Conservation (phyloP, 2,113 vertebrate species). For the Melanerpes formicivorus region DNA sequence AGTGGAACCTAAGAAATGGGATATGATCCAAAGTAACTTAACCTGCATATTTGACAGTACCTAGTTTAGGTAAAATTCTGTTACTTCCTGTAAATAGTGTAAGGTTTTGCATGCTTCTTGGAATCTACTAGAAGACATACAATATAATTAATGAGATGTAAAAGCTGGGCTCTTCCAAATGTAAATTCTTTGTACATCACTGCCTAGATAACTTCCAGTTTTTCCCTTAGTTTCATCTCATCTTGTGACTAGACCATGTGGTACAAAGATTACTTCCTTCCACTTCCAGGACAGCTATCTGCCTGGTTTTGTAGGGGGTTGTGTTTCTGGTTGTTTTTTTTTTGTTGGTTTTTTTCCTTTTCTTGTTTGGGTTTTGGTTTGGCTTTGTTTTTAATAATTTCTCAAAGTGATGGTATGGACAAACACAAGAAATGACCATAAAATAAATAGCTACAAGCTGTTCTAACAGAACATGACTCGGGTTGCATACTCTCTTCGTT, state of each 20-base stretch:
- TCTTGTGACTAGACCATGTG: not conserved
- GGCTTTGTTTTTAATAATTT: not conserved
- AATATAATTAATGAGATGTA: not conserved
- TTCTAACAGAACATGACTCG: not conserved
- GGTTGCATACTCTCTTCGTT: not conserved
- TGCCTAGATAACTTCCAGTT: not conserved
- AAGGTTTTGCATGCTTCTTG: not conserved
- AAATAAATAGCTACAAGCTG: not conserved
- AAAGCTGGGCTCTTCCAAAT: not conserved
- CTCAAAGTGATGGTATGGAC: not conserved
- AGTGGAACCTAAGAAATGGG: not conserved
- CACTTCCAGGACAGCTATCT: not conserved
- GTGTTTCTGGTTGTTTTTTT: no score
- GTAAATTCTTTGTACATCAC: not conserved
- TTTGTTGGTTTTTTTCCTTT: no score
- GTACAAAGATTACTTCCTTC: not conserved
- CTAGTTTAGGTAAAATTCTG: not conserved
- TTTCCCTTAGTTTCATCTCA: not conserved
- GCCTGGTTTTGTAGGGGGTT: no score
- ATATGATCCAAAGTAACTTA: not conserved
- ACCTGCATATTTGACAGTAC: not conserved
- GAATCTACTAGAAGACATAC: not conserved
- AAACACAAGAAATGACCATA: not conserved
- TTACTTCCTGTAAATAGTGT: not conserved
- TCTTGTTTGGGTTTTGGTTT: no score